Percentiles rank a stretch among this genome's conserved stretches.
Conservation (phyloP, 2,797 vertebrate genomes). For the Brachyalestes nurse region DNA sequence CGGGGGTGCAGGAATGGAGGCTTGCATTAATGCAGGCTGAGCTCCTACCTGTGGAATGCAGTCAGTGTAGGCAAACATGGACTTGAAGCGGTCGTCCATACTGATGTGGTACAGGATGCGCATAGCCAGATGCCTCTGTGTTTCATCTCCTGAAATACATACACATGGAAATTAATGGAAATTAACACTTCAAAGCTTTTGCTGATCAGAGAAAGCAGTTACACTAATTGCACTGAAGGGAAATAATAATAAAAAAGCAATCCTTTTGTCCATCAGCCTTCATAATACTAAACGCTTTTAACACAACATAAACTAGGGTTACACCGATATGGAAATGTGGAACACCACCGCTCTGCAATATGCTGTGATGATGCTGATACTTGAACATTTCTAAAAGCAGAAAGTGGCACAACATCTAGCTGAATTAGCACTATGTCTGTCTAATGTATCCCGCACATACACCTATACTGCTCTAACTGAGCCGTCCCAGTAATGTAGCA, state of each 20-base stretch:
- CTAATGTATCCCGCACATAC: too few species aligned
- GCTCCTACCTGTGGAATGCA: conserved; percentile 91
- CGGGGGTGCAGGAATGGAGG: background rate
- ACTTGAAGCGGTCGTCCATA: conserved; percentile 90
- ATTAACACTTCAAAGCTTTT: background rate
- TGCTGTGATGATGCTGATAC: too few species aligned
- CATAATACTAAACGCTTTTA: too few species aligned
- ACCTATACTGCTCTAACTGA: background rate
- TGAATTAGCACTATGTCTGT: too few species aligned
- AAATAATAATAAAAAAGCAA: too few species aligned
- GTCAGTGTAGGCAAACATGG: conserved; percentile 92
- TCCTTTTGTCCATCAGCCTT: too few species aligned
- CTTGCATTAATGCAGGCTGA: conserved; percentile 33
- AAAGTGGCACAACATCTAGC: too few species aligned
- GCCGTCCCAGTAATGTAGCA: background rate
- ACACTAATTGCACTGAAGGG: background rate
- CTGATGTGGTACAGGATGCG: conserved; percentile 95
- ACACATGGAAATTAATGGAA: background rate
- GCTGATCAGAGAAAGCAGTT: background rate
- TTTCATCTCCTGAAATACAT: conserved; percentile 86
- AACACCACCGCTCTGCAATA: too few species aligned
- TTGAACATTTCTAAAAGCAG: too few species aligned
- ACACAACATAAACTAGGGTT: too few species aligned
- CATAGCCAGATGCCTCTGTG: conserved; percentile 89
- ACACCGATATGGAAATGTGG: too few species aligned